These are phyloP conservation scores for Microvelia longipes DNA, from an alignment of 1,140 invertebrate species.

Conservation along the genomic window DNA sequence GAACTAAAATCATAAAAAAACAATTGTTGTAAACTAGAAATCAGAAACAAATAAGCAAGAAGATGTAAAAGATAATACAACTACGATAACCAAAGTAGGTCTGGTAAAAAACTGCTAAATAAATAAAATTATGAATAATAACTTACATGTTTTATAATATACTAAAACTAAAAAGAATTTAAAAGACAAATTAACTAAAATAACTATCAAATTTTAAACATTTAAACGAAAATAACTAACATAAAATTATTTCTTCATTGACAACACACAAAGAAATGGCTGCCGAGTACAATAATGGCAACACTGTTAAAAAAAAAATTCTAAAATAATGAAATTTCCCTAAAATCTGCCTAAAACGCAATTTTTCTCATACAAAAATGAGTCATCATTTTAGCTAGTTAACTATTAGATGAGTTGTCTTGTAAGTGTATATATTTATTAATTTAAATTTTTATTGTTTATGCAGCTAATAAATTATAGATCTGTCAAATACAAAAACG, in stretches of 20 bases:
- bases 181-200: not conserved
- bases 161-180: not conserved
- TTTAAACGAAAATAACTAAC: not conserved
- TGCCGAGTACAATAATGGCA: not conserved
- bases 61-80: not conserved
- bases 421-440: too few relatives aligned
- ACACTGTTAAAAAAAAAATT: not conserved
- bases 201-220: not conserved
- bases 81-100: not conserved
- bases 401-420: too few relatives aligned
- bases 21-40: too few relatives aligned
- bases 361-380: too few relatives aligned
- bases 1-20: slow-evolving; percentile 7
- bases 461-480: too few relatives aligned
- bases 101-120: not conserved
- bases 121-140: not conserved
- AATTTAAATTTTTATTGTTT: too few relatives aligned
- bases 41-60: not conserved
- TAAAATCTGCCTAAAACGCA: too few relatives aligned
- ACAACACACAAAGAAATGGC: not conserved
- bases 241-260: not conserved
- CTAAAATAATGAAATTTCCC: too few relatives aligned
- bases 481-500: too few relatives aligned
- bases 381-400: too few relatives aligned
- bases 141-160: not conserved